Evolutionary conservation across 1,140 invertebrate species (phyloP), one percentile per base, ranked within the genome.

Genomic region (Drosophila ironensis): DNA sequence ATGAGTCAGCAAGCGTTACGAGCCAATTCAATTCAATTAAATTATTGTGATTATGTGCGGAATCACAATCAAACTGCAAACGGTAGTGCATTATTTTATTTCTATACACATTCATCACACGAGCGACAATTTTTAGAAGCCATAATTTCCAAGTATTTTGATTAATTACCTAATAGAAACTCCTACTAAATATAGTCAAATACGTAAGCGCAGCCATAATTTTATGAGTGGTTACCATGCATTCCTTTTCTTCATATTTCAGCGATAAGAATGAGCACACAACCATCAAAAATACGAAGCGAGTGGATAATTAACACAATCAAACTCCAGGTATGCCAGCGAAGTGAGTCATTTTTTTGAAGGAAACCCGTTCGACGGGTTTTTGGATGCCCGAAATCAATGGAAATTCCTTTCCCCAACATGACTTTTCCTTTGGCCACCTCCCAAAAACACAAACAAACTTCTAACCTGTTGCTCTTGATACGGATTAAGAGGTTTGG

Each of bases 351-450:
- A 66, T 19, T 24, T 63, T 22, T 37, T 41, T 3, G 37, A 66
- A 60, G 60, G 66, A 66, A 66, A 66, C 59, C 38, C 46, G 61
- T 66, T 52, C 12, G 52, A 52, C 61, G 3, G 24, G 61, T 66
- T 66, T 66, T 22, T 42, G 16, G 42, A 25, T 33, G 37, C 54
- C 54, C 22, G 9, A 66, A 66, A 42, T 28, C 46, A 25, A 52
- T 67, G 38, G 19, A 37, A 45, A 40, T 45, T 27, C 33, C 24
- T 63, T 28, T 17, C 33, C 41, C 14, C 33, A 33, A 42, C 20
- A 60, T 33, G 51, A 60, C 25, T 56, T 60, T 56, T 63, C 40
- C 24, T 47, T 40, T 24, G 53, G 11, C 37, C 20, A 22, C 20
- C 41, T 42, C 53, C 35, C 19, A 12, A 20, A 17, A 0, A 35